Conservation (phyloP, 2,113 vertebrate genomes). For the Seriola dumerili region DNA sequence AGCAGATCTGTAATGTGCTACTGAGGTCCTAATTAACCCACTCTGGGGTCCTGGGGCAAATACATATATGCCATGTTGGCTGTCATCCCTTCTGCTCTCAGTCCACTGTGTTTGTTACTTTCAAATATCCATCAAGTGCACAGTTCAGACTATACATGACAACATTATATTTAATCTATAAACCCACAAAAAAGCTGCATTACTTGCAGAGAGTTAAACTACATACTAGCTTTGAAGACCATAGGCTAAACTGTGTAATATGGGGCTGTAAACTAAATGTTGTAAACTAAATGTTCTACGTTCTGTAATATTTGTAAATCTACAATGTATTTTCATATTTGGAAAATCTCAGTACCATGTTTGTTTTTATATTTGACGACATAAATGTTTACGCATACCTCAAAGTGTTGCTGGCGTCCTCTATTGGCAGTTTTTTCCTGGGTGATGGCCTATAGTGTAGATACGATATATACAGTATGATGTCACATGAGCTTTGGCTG, state of each 20-base stretch:
- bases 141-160: not conserved
- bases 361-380: not conserved
- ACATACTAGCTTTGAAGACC: no score
- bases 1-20: not conserved
- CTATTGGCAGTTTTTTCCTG: not conserved
- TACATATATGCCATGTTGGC: no score
- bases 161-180: not conserved
- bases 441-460: not conserved
- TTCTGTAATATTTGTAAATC: not conserved
- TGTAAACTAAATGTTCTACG: no score
- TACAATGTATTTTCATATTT: not conserved
- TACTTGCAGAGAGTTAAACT: no score
- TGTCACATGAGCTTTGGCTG: not conserved
- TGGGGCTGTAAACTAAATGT: no score
- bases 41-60: not conserved
- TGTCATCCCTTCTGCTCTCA: not conserved
- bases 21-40: not conserved
- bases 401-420: not conserved
- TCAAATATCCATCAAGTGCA: not conserved
- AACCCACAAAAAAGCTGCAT: not conserved
- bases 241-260: not conserved
- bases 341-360: not conserved
- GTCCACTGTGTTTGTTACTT: not conserved
- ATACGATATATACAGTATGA: not conserved
- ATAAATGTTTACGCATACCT: no score